These are phyloP conservation scores for Ischnus inquisitorius DNA, from an alignment of 2,888 invertebrate genomes.

Conservation along the genomic window DNA sequence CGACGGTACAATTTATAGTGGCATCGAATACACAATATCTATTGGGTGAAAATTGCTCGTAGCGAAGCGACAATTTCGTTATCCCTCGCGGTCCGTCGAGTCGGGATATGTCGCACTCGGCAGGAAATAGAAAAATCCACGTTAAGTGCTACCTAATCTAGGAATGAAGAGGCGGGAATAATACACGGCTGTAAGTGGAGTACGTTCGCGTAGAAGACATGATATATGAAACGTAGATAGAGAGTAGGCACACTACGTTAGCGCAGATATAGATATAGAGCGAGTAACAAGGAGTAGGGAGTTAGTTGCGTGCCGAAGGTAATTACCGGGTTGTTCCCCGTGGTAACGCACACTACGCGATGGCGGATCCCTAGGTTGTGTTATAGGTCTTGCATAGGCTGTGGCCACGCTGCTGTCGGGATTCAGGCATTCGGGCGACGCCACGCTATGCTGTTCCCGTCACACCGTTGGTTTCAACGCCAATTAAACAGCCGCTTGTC, in stretches of 20 bases:
- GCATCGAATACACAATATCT: too few relatives aligned
- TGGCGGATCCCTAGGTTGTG: constrained; percentile 78
- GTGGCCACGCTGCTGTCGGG: constrained; percentile 70
- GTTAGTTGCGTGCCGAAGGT: constrained; percentile 82
- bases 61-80: too few relatives aligned
- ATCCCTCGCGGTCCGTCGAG: too few relatives aligned
- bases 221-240: constrained; percentile 65
- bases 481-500: constrained; percentile 86
- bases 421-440: constrained; percentile 83
- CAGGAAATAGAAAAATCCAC: constrained; percentile 58
- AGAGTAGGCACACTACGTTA: background rate
- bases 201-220: constrained; percentile 41
- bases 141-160: constrained; percentile 37
- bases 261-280: constrained; percentile 34
- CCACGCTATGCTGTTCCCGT: constrained; percentile 84
- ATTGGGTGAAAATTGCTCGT: too few relatives aligned
- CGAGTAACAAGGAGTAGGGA: constrained; percentile 57
- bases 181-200: constrained; percentile 37
- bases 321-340: constrained; percentile 83
- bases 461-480: constrained; percentile 86
- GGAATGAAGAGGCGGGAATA: constrained; percentile 45
- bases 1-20: too few relatives aligned
- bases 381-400: constrained; percentile 48
- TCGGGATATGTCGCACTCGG: constrained; percentile 44
- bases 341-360: constrained; percentile 74